Percentiles rank a stretch among this genome's conserved stretches.
phyloP scores from a whole-genome alignment of 2,113 vertebrate species.

The Rhagologus leucostigma region DNA sequence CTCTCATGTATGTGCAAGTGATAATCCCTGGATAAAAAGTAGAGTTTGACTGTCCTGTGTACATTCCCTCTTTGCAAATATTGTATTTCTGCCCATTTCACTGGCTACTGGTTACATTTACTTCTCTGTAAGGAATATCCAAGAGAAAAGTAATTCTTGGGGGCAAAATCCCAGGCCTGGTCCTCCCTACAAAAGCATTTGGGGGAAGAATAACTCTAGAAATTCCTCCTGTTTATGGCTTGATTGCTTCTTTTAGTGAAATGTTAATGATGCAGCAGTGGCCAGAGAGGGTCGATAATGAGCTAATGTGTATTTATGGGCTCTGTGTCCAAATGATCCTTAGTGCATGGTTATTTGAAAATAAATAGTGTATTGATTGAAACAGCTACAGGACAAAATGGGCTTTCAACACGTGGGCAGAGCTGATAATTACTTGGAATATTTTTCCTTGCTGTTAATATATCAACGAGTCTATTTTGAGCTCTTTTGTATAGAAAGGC shows the following conservation, averaged over 20 bases:
- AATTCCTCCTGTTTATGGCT: constrained; percentile 20
- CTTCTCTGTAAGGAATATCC: neutral
- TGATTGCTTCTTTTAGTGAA: constrained; percentile 33
- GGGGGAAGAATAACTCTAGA: neutral
- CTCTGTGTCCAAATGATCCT: constrained; percentile 36
- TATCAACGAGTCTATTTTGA: neutral
- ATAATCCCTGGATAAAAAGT: neutral
- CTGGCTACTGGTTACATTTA: neutral
- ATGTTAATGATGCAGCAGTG: constrained; percentile 46
- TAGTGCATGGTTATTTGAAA: constrained; percentile 34
- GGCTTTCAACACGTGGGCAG: neutral
- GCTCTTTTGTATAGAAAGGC: neutral
- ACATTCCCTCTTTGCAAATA: neutral
- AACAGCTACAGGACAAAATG: neutral
- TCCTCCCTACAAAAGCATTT: neutral
- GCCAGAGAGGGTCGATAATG: constrained; percentile 46
- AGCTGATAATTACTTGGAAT: constrained; percentile 27
- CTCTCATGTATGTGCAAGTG: neutral
- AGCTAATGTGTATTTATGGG: constrained; percentile 57
- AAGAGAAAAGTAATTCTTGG: neutral
- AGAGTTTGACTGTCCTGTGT: neutral
- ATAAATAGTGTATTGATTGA: constrained; percentile 53
- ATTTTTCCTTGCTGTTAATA: neutral
- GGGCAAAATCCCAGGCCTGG: neutral
- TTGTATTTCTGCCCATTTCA: neutral